These are phyloP conservation scores for Cervus canadensis DNA, from an alignment of 2,113 vertebrate species.

Conservation along the genomic window DNA sequence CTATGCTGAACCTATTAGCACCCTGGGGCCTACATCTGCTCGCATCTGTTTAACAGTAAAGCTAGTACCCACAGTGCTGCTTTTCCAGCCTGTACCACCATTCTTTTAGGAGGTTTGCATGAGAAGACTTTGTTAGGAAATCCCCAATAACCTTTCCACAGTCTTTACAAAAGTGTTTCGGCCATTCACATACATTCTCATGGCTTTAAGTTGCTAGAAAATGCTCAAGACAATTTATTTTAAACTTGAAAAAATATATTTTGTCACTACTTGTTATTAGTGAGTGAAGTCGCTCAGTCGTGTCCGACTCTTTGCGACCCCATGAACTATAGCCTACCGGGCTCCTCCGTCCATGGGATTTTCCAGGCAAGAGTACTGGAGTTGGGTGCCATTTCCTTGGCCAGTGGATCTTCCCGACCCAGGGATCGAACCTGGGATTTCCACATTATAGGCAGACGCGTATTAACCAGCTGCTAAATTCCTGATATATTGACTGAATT, in stretches of 20 bases:
- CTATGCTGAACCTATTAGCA: background rate
- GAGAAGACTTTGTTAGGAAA: constrained; percentile 59
- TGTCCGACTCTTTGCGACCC: no score
- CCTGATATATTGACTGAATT: constrained; percentile 55
- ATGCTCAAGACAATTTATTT: constrained; percentile 63
- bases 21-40: constrained; percentile 34
- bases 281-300: no score
- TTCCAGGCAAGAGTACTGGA: no score
- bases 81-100: no score
- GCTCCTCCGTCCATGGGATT: no score
- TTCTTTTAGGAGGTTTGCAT: background rate
- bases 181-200: constrained; percentile 57
- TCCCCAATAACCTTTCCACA: constrained; percentile 55
- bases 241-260: constrained; percentile 50
- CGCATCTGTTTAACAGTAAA: constrained; percentile 36
- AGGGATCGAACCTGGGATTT: fast-evolving
- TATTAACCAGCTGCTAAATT: constrained; percentile 30
- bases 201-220: constrained; percentile 62
- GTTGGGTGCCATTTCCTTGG: no score
- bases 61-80: background rate
- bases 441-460: no score
- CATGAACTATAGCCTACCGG: no score
- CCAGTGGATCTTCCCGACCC: no score
- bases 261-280: constrained; percentile 8
- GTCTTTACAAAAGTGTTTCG: constrained; percentile 35